Percentiles rank a stretch among this genome's conserved stretches.
phyloP scores from a whole-genome alignment of 2,888 invertebrate species.

The Gastrophysa polygoni region DNA sequence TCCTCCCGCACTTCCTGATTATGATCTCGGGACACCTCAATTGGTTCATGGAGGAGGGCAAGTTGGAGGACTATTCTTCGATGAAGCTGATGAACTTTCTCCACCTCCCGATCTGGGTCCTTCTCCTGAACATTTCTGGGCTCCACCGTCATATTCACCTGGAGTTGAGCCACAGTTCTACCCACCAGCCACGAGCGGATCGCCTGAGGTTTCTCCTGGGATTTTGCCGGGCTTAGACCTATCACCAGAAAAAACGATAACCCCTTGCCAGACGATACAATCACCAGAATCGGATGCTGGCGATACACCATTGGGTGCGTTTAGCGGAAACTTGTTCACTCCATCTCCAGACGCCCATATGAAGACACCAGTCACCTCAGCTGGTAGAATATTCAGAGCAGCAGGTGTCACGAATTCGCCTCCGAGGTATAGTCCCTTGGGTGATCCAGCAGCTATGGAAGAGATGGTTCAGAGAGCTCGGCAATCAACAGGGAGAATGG shows the following conservation, averaged over 20 bases:
- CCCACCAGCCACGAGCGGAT: no score
- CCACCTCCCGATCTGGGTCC: background rate
- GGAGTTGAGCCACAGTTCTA: no score
- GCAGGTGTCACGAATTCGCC: constrained; percentile 5
- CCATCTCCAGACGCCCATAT: background rate
- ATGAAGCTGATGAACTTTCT: background rate
- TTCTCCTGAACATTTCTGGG: background rate
- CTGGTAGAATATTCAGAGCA: background rate
- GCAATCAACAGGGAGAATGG: constrained; percentile 1
- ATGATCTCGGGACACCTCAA: background rate
- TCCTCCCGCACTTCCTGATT: background rate
- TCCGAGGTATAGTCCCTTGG: background rate
- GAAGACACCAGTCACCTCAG: background rate
- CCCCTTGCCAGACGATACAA: no score
- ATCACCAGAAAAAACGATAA: no score
- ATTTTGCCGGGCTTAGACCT: no score
- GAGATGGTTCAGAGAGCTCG: constrained; percentile 2
- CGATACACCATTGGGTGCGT: background rate
- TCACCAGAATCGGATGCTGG: background rate
- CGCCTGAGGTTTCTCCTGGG: no score
- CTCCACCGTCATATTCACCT: no score
- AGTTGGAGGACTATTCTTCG: constrained; percentile 3
- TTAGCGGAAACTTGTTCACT: background rate
- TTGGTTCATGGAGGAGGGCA: background rate
- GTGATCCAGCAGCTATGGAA: constrained; percentile 6